Conservation (phyloP, 2,113 vertebrate genomes). For the Callithrix jacchus region DNA sequence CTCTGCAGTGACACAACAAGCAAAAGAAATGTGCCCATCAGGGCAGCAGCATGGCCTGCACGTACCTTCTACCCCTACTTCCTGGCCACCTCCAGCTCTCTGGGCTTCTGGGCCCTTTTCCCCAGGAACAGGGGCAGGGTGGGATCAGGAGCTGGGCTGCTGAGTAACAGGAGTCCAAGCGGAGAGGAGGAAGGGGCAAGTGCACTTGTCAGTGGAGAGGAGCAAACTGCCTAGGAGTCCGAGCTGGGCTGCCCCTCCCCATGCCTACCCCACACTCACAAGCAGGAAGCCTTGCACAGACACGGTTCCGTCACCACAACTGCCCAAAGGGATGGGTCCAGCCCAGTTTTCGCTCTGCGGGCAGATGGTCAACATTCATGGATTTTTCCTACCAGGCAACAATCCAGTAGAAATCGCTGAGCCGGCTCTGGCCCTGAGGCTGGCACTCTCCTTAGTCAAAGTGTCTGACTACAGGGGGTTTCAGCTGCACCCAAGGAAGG, state of each 20-base stretch:
- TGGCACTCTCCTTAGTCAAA: background rate
- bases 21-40: accelerated
- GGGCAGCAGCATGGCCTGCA: accelerated
- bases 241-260: background rate
- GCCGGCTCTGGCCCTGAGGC: background rate
- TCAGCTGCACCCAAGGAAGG: background rate
- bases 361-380: too few species aligned
- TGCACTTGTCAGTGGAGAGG: too few species aligned
- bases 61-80: background rate
- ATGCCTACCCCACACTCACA: background rate
- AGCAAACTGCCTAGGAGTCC: background rate
- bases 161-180: background rate
- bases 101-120: background rate
- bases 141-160: background rate
- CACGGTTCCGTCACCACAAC: too few species aligned
- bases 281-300: too few species aligned
- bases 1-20: too few species aligned
- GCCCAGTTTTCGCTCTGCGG: background rate
- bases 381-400: background rate
- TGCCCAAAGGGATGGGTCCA: background rate
- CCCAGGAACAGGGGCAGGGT: too few species aligned
- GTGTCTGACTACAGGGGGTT: background rate
- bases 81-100: background rate
- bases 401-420: background rate
- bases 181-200: background rate